Percentiles rank a stretch among this genome's conserved stretches.
Evolutionary conservation across 2,888 invertebrate species (phyloP).

Genomic region (Drepana falcataria): DNA sequence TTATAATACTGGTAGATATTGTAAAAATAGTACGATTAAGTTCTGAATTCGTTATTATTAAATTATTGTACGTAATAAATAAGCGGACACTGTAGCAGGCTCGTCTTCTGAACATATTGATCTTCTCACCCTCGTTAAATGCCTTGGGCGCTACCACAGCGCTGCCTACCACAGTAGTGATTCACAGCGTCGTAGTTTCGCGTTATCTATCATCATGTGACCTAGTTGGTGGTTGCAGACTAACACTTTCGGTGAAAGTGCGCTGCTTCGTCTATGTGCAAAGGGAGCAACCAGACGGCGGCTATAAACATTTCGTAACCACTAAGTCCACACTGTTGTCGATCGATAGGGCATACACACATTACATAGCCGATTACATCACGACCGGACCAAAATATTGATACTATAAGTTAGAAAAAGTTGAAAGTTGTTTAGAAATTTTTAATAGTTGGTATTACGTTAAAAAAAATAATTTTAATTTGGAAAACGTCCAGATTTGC

Average conservation of each 20-base stretch:
- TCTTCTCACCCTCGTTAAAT: neutral
- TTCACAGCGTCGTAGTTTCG: slow-evolving; percentile 21
- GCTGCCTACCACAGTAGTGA: slow-evolving; percentile 24
- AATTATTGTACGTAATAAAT: too few relatives aligned
- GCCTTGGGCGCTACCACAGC: slow-evolving; percentile 1
- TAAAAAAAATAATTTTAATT: neutral
- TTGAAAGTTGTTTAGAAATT: slow-evolving; percentile 33
- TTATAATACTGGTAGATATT: too few relatives aligned
- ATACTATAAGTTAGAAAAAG: slow-evolving; percentile 30
- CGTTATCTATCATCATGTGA: slow-evolving; percentile 44
- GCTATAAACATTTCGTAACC: slow-evolving; percentile 62
- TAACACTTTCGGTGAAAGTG: slow-evolving; percentile 61
- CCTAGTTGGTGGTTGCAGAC: slow-evolving; percentile 45
- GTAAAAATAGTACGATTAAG: too few relatives aligned
- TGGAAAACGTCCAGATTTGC: neutral
- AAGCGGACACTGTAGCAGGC: too few relatives aligned
- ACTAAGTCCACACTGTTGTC: slow-evolving; percentile 32
- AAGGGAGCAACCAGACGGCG: slow-evolving; percentile 41
- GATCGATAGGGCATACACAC: slow-evolving; percentile 48
- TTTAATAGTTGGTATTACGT: neutral
- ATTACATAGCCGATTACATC: slow-evolving; percentile 52
- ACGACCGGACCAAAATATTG: slow-evolving; percentile 37
- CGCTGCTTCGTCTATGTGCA: slow-evolving; percentile 43
- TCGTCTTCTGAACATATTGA: too few relatives aligned
- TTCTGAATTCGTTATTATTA: too few relatives aligned